A percentile compares a stretch with the other conserved stretches of the same genome.
phyloP scores from a whole-genome alignment of 2,113 vertebrate species.

The Eretmochelys imbricata region DNA sequence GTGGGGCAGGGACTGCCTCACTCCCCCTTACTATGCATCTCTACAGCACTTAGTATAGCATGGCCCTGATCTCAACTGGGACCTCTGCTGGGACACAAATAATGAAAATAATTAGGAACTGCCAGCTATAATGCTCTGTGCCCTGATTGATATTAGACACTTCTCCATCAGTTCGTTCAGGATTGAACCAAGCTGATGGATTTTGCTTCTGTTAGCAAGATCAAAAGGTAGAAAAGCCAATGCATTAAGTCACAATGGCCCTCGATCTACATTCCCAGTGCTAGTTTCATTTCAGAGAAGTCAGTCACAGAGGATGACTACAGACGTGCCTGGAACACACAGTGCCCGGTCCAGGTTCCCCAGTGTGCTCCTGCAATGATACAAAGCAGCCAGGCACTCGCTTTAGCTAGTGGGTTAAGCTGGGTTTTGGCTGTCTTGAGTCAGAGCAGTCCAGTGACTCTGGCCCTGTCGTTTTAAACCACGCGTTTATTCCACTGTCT shows the following conservation, averaged over 20 bases:
- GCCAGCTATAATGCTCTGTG: not conserved
- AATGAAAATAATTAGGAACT: not conserved
- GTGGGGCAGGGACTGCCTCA: not conserved
- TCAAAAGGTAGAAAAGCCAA: not conserved
- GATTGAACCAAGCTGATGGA: not conserved
- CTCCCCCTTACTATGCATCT: not conserved
- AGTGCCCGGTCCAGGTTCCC: not conserved
- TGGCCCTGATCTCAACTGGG: not conserved
- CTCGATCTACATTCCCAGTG: not conserved
- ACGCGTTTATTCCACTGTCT: not conserved
- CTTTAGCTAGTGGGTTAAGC: not conserved
- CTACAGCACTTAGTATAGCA: not conserved
- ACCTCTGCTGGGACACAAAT: not conserved
- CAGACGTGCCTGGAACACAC: not conserved
- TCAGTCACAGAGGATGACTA: not conserved
- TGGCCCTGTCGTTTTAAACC: not conserved
- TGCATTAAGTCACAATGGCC: not conserved
- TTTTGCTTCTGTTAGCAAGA: fast-evolving
- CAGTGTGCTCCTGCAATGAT: not conserved
- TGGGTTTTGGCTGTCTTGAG: not conserved
- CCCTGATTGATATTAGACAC: not conserved
- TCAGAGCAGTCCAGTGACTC: not conserved
- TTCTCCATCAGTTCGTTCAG: not conserved
- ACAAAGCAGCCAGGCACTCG: not conserved
- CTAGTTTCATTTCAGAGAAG: not conserved